These are phyloP conservation scores for Callocephalon fimbriatum DNA, from an alignment of 2,113 vertebrate genomes.

Conservation along the genomic window DNA sequence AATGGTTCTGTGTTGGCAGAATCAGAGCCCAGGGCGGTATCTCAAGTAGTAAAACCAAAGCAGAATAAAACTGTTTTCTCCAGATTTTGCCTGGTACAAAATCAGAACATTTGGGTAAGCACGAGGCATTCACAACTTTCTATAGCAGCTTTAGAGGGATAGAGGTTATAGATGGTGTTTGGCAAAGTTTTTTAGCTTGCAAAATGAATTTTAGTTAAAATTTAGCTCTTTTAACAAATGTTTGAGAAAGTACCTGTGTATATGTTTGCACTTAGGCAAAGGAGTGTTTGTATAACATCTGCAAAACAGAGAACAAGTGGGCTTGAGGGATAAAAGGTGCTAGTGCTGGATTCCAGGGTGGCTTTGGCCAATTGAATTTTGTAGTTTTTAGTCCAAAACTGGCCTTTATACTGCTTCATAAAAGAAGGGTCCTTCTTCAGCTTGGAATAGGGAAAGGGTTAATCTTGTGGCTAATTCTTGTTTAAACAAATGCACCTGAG, in stretches of 20 bases:
- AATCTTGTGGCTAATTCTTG: constrained; percentile 28
- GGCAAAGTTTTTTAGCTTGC: background rate
- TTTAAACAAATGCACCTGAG: constrained; percentile 60
- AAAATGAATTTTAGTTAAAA: background rate
- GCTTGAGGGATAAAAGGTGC: background rate
- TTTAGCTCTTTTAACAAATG: background rate
- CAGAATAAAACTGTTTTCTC: constrained; percentile 3
- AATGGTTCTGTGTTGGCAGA: constrained; percentile 29
- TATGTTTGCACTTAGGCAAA: background rate
- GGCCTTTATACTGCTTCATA: background rate
- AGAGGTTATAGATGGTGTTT: background rate
- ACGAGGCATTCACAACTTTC: background rate
- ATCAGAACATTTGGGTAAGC: background rate
- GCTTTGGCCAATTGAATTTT: background rate
- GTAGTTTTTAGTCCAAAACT: background rate
- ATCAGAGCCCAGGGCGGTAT: background rate
- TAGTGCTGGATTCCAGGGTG: background rate
- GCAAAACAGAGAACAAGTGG: background rate
- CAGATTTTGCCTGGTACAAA: background rate
- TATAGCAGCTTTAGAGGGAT: background rate
- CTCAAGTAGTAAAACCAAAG: background rate
- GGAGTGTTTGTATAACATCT: background rate
- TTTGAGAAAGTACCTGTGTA: background rate
- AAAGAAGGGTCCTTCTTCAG: background rate
- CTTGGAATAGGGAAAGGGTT: constrained; percentile 17